Percentiles rank a stretch among this genome's conserved stretches.
Conservation (phyloP, 2,797 vertebrate genomes). For the Hydrophis major region DNA sequence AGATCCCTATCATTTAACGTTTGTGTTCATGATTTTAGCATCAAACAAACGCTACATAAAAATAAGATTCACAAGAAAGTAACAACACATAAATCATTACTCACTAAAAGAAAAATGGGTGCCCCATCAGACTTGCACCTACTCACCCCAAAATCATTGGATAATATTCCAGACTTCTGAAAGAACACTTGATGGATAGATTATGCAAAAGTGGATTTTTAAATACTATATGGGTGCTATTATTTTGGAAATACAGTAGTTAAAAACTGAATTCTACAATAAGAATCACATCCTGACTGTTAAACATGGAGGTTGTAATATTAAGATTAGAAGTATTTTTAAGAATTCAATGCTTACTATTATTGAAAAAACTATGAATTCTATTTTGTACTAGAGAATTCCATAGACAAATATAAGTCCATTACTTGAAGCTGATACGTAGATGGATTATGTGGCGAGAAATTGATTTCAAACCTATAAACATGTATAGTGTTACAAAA, state of each 20-base stretch:
- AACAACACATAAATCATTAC: neutral
- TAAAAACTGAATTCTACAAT: neutral
- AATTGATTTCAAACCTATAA: neutral
- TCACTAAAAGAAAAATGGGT: neutral
- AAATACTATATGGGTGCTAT: neutral
- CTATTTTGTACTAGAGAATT: neutral
- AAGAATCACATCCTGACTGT: neutral
- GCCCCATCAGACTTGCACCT: neutral
- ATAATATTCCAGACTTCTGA: neutral
- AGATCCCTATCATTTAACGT: neutral
- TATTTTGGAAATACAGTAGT: neutral
- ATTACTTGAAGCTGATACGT: neutral
- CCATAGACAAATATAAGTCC: neutral
- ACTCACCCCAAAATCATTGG: neutral
- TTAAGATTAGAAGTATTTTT: neutral
- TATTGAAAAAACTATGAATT: neutral
- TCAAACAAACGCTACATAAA: neutral
- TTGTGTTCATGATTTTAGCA: neutral
- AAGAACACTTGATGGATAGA: neutral
- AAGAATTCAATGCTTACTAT: neutral
- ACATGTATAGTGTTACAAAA: neutral
- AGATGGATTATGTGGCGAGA: neutral
- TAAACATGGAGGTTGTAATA: neutral
- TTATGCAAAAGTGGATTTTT: neutral
- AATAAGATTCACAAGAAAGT: neutral